Percentiles rank a stretch among this genome's conserved stretches.
Conservation (phyloP, 2,113 vertebrate genomes). For the Thalassoma bifasciatum region DNA sequence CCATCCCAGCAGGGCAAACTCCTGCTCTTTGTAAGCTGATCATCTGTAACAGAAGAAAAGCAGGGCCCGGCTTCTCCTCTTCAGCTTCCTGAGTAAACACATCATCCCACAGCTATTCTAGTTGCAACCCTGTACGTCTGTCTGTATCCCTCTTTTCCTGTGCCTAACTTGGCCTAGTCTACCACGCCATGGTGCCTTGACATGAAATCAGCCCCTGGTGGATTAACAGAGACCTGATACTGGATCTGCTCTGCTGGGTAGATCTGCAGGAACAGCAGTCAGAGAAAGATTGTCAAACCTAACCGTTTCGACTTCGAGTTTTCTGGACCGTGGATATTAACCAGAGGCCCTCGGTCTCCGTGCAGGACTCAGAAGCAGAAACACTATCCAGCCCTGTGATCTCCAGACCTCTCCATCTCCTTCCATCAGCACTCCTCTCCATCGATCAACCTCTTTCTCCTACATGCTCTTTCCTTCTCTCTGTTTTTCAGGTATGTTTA, state of each 20-base stretch:
- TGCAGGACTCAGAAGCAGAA: slow-evolving; percentile 60
- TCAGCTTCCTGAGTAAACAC: slow-evolving; percentile 57
- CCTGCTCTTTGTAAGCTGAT: slow-evolving; percentile 34
- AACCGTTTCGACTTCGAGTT: slow-evolving; percentile 28
- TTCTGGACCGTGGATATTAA: slow-evolving; percentile 69
- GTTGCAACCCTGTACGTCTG: slow-evolving; percentile 40
- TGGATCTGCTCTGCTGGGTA: slow-evolving; percentile 43
- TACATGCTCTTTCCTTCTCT: slow-evolving; percentile 28
- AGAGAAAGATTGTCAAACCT: slow-evolving; percentile 41
- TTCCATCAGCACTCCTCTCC: slow-evolving; percentile 68
- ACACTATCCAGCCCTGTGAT: slow-evolving; percentile 74
- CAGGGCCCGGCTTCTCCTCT: slow-evolving; percentile 14
- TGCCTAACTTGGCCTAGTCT: slow-evolving; percentile 11
- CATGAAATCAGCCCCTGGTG: slow-evolving; percentile 47
- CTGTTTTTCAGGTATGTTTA: slow-evolving; percentile 4
- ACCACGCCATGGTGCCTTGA: slow-evolving; percentile 40
- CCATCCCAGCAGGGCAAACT: slow-evolving; percentile 21
- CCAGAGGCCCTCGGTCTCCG: slow-evolving; percentile 62
- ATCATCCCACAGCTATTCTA: slow-evolving; percentile 62
- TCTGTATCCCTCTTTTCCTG: slow-evolving; percentile 13
- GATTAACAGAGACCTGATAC: slow-evolving; percentile 49
- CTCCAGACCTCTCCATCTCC: slow-evolving; percentile 69
- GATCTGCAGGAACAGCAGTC: slow-evolving; percentile 38
- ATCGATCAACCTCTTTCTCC: slow-evolving; percentile 55
- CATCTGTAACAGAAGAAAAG: slow-evolving; percentile 42